Conservation (phyloP, 2,888 invertebrate genomes). For the Pristionchus maxplancki region DNA sequence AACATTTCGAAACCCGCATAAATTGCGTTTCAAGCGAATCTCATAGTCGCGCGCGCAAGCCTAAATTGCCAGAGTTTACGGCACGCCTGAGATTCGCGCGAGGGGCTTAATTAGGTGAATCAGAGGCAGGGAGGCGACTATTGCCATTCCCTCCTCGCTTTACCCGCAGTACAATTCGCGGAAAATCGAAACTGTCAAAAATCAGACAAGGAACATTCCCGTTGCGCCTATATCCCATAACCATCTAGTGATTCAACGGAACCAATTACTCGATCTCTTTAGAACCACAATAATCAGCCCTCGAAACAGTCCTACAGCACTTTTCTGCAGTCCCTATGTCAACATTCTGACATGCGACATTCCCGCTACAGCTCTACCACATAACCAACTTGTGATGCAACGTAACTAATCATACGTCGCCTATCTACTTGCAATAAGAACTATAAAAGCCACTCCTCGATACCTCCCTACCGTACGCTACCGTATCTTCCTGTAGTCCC, state of each 20-base stretch:
- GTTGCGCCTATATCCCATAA: neutral
- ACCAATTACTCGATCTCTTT: neutral
- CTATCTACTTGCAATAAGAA: too few species aligned
- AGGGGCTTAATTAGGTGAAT: neutral
- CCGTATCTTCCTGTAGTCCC: slow-evolving; percentile 41
- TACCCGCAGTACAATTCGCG: neutral
- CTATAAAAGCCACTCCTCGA: neutral
- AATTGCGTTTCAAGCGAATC: neutral
- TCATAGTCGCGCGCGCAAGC: neutral
- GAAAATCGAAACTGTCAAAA: neutral
- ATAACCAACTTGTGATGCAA: neutral
- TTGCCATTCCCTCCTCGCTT: neutral
- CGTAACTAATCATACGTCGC: too few species aligned
- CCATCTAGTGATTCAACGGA: neutral
- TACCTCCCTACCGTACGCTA: neutral
- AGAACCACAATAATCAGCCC: neutral
- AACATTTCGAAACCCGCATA: neutral
- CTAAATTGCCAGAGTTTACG: neutral
- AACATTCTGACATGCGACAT: neutral
- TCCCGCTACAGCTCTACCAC: neutral
- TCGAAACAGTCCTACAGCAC: neutral
- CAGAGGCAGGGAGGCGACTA: neutral
- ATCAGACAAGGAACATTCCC: neutral
- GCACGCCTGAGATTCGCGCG: neutral
- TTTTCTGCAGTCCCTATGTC: neutral